Conservation (phyloP, 1,140 invertebrate genomes). For the Ectropis grisescens region DNA sequence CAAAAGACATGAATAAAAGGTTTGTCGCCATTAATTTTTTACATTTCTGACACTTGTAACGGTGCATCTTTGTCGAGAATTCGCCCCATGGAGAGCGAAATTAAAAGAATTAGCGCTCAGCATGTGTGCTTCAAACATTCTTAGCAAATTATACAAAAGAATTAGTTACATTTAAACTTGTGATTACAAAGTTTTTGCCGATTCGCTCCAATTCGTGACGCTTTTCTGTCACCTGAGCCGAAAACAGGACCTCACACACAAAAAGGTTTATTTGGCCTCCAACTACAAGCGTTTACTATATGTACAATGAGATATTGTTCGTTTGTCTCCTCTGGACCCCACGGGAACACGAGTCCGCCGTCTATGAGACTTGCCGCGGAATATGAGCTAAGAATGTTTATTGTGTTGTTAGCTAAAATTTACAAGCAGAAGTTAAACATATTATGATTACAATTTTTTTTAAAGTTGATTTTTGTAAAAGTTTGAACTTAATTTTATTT, state of each 20-base stretch:
- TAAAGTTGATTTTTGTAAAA: no score
- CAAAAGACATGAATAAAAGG: conserved; percentile 55
- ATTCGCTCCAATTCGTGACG: conserved; percentile 54
- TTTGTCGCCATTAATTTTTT: conserved; percentile 60
- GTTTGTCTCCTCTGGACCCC: conserved; percentile 26
- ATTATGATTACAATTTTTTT: no score
- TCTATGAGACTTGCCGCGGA: conserved; percentile 23
- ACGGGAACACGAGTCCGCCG: no score
- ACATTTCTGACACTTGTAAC: conserved; percentile 60
- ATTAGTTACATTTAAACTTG: conserved; percentile 19
- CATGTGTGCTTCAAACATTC: conserved; percentile 26
- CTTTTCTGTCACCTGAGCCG: conserved; percentile 51
- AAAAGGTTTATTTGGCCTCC: conserved; percentile 53
- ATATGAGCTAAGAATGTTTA: no score
- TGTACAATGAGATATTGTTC: conserved; percentile 54
- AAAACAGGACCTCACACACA: conserved; percentile 47
- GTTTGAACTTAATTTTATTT: no score
- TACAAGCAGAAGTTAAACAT: no score
- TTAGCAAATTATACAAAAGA: conserved; percentile 19
- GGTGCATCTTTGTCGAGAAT: conserved; percentile 31
- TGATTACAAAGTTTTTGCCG: conserved; percentile 21
- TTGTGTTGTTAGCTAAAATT: no score
- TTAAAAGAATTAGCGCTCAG: conserved; percentile 55
- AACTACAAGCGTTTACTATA: conserved; percentile 40
- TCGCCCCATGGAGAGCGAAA: conserved; percentile 31